These are phyloP conservation scores for Eudasyphora cyanicolor DNA, from an alignment of 2,888 invertebrate species.

Conservation along the genomic window DNA sequence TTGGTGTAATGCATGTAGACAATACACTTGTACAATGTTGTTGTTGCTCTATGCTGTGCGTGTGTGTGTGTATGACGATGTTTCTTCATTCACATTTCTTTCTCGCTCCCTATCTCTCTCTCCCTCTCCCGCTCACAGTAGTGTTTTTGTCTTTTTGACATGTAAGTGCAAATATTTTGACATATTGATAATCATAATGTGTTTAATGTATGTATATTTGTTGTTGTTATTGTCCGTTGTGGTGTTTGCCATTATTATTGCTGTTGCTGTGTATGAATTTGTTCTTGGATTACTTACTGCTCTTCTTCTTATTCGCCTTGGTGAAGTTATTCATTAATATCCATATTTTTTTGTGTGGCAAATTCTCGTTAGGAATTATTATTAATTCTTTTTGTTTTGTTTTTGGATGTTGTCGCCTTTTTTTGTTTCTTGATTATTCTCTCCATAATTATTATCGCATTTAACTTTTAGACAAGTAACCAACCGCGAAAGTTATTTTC, in stretches of 20 bases:
- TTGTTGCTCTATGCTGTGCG: constrained; percentile 40
- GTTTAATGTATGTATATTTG: constrained; percentile 14
- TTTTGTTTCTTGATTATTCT: constrained; percentile 36
- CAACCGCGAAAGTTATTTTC: constrained; percentile 5
- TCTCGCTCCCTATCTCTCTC: too few species aligned
- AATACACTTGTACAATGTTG: constrained; percentile 34
- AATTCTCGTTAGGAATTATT: constrained; percentile 35
- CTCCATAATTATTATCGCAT: constrained; percentile 56
- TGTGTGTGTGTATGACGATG: neutral
- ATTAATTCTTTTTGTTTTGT: constrained; percentile 1
- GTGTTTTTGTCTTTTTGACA: constrained; percentile 66
- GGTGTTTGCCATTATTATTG: constrained; percentile 7
- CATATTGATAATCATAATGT: constrained; percentile 69
- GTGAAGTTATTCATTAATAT: neutral
- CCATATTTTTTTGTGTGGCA: neutral
- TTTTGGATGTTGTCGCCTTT: constrained; percentile 16
- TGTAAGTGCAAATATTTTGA: constrained; percentile 78
- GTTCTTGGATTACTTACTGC: neutral
- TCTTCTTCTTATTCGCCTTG: neutral
- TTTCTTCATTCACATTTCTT: constrained; percentile 27
- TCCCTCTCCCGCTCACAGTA: too few species aligned
- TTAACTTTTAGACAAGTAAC: constrained; percentile 25
- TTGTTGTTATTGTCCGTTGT: neutral
- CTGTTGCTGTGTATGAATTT: constrained; percentile 30
- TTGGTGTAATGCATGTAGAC: neutral